Conservation (phyloP, 2,113 vertebrate genomes). For the Hypocryptadius cinnamomeus region DNA sequence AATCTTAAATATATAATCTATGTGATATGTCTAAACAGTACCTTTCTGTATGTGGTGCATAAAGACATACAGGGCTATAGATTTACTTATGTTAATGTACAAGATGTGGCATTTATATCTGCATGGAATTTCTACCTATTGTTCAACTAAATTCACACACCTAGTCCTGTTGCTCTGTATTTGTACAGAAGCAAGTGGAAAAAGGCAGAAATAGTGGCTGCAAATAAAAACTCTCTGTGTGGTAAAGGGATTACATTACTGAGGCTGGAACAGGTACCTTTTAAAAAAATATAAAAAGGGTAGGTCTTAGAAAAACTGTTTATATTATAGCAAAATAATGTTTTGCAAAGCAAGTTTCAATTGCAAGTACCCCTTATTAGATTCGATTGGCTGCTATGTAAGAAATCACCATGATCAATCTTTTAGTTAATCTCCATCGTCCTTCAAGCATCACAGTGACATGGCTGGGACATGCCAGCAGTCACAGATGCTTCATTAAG, state of each 20-base stretch:
- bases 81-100: not conserved
- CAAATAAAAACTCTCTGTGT: not conserved
- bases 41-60: not conserved
- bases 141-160: not conserved
- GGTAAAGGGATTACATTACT: not conserved
- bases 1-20: not conserved
- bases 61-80: not conserved
- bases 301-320: not conserved
- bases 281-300: not conserved
- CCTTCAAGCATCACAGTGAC: constrained; percentile 28
- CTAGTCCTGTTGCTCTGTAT: not conserved
- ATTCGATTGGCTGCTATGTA: not conserved
- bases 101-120: not conserved
- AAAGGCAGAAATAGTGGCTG: not conserved
- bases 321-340: not conserved
- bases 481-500: constrained; percentile 10
- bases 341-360: not conserved
- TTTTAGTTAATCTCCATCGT: not conserved
- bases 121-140: not conserved
- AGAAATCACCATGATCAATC: not conserved
- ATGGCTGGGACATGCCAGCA: constrained; percentile 10
- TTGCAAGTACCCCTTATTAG: not conserved
- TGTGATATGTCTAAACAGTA: not conserved
- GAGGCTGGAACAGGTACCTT: not conserved
- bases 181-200: not conserved